Base-by-base conservation (phyloP, 2,113 vertebrate species). In the Nannobrachium achirus region DNA sequence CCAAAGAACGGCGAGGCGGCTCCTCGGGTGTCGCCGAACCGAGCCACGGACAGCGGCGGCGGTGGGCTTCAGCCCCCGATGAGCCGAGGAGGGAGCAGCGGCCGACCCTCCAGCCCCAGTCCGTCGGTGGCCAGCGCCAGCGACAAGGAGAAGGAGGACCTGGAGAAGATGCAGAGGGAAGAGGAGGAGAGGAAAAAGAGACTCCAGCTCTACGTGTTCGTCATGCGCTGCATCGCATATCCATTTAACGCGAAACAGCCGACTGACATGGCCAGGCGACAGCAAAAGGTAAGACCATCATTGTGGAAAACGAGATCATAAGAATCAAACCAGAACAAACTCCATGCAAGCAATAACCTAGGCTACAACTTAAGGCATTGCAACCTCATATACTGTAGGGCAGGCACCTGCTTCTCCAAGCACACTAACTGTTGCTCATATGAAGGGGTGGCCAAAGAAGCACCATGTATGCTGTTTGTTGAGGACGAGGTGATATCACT, bases 191-290 rank as follows among this genome's bases (percentile, higher is more conserved):
- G 94, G 86, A 98, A 97, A 80, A 98, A 93, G 92, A 92, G 94
- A 83, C 94, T 98, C 85, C 97, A 98, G 93, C 93, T 98, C 19
- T 98, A 98, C 40, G 97, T 98, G 83, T 98, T 98, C 90, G 96
- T 98, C 75, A 97, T 98, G 96, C 94, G 97, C 82, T 98, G 97
- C 90, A 97, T 98, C 84, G 97, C 96, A 14, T 95, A 99, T 86
- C 96, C 97, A n/a, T 99, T 99, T 82, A 99, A 99, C 63, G 97
- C 97, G 69, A 99, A 98, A 87, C 97, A 99, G 82, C 97, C 97
- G 67, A 99, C 97, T 7, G 97, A 99, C 82, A 99, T 99, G 97
- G 95, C 97, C 84, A 91, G 97, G 75, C 92, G 97, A 86, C 96
- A 99, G 89, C 97, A 99, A 89, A 99, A 99, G 97, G 97, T 98